phyloP scores from a whole-genome alignment of 2,113 vertebrate species.

The Tychaedon coryphoeus region DNA sequence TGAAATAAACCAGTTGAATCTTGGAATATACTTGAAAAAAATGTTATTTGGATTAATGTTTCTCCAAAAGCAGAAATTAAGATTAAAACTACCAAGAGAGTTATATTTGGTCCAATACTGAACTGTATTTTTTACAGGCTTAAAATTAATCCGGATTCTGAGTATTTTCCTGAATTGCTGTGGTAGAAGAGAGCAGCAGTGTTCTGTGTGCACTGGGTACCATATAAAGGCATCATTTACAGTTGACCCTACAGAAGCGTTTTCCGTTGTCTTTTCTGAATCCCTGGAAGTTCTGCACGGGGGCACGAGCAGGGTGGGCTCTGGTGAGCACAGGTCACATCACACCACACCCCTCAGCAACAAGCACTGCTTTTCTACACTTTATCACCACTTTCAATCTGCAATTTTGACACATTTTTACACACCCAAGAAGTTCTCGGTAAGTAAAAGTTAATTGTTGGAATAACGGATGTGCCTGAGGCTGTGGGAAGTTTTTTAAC shows the following conservation, averaged over 20 bases:
- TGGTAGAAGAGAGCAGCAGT: not conserved
- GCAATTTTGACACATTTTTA: not conserved
- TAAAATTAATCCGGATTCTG: not conserved
- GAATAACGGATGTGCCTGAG: not conserved
- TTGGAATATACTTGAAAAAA: not conserved
- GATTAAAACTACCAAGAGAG: not conserved
- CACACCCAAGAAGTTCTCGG: not conserved
- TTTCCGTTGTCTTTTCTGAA: not conserved
- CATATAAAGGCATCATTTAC: not conserved
- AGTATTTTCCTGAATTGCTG: not conserved
- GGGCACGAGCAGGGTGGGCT: not conserved
- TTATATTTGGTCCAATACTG: not conserved
- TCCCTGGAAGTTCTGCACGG: not conserved
- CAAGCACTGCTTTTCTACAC: not conserved
- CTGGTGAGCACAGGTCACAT: not conserved
- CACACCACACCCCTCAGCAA: not conserved
- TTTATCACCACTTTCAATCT: not conserved
- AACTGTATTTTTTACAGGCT: not conserved
- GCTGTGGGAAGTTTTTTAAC: not conserved
- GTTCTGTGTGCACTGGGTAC: constrained; percentile 1
- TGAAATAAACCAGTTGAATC: not conserved
- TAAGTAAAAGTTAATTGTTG: not conserved
- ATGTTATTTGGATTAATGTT: not conserved
- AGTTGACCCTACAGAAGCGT: not conserved
- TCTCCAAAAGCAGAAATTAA: not conserved